Evolutionary conservation across 2,888 invertebrate genomes (phyloP).

Genomic region (Cephus nigrinus): DNA sequence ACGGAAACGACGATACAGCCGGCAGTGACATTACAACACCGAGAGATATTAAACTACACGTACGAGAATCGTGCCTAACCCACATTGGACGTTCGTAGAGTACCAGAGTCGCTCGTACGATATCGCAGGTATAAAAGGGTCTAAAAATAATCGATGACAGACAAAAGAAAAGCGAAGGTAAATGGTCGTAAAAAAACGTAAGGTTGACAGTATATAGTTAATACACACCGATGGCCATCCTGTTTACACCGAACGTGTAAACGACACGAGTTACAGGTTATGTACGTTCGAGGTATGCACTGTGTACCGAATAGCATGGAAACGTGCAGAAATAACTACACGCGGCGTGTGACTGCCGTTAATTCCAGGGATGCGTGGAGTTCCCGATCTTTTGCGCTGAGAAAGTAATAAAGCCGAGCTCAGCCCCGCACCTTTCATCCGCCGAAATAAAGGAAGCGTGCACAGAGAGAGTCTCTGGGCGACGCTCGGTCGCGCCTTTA

Average conservation of each 20-base stretch:
- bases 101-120: not conserved
- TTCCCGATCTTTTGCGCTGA: not conserved
- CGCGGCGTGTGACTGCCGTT: not conserved
- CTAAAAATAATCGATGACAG: not conserved
- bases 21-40: not conserved
- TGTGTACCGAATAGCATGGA: not conserved
- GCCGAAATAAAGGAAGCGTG: not conserved
- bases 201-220: not conserved
- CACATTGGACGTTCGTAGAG: not conserved
- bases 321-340: not conserved
- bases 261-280: not conserved
- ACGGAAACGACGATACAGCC: not conserved
- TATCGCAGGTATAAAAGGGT: not conserved
- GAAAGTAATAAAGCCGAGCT: not conserved
- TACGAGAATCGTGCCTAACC: not conserved
- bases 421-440: not conserved
- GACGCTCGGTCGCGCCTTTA: not conserved
- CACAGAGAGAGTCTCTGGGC: not conserved
- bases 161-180: not conserved
- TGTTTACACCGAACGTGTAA: not conserved
- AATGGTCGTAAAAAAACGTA: not conserved
- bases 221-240: not conserved
- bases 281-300: not conserved
- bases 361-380: not conserved
- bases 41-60: not conserved